Percentiles rank a stretch among this genome's conserved stretches.
Conservation (phyloP, 2,888 invertebrate genomes). For the Tetragnatha montana region DNA sequence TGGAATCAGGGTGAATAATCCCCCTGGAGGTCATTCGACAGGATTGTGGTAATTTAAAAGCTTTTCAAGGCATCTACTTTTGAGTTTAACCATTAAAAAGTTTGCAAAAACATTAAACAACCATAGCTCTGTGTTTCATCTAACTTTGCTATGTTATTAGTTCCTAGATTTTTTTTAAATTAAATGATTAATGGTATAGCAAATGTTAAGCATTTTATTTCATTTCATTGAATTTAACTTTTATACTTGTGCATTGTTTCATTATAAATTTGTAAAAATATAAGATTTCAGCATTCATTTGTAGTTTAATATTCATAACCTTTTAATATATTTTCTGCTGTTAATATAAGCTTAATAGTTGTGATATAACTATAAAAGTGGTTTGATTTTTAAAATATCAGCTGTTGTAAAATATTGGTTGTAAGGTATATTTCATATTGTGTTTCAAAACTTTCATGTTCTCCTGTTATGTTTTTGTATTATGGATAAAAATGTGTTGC, state of each 20-base stretch:
- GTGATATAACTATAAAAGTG: conserved; percentile 23
- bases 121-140: too few species aligned
- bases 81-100: conserved; percentile 11
- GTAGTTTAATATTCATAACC: conserved; percentile 15
- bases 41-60: conserved; percentile 76
- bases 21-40: conserved; percentile 92
- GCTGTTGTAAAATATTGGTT: conserved; percentile 10
- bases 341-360: conserved; percentile 31
- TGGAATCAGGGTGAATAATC: conserved; percentile 87
- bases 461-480: conserved; percentile 24
- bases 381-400: conserved; percentile 1
- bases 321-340: background rate
- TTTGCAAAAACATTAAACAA: background rate
- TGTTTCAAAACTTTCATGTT: background rate
- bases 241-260: background rate
- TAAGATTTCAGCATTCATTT: background rate
- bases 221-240: background rate
- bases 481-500: conserved; percentile 14
- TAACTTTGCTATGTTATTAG: too few species aligned
- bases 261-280: too few species aligned
- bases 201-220: background rate
- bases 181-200: background rate
- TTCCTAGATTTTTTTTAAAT: background rate
- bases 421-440: conserved; percentile 6
- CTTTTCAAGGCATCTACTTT: conserved; percentile 11